phyloP scores from a whole-genome alignment of 2,113 vertebrate genomes.

The Rafetus swinhoei region DNA sequence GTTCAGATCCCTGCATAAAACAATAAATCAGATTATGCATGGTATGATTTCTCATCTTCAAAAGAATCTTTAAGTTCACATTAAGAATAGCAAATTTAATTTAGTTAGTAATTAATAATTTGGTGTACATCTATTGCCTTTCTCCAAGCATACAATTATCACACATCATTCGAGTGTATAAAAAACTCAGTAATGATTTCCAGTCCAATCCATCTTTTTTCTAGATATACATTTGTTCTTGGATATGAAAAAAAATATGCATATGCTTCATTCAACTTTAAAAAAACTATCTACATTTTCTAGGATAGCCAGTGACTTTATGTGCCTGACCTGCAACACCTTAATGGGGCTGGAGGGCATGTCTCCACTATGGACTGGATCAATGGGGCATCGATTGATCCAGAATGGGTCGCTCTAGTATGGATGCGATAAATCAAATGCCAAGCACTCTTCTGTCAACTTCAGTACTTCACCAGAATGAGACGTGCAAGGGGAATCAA shows the following conservation, averaged over 20 bases:
- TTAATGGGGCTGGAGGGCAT: neutral
- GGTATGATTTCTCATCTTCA: neutral
- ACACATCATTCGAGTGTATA: neutral
- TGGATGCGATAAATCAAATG: too few relatives aligned
- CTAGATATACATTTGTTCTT: constrained; percentile 8
- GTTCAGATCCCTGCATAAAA: neutral
- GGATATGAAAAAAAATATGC: neutral
- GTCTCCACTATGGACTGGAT: too few relatives aligned
- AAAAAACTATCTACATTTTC: neutral
- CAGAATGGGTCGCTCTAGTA: too few relatives aligned
- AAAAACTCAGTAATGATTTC: constrained; percentile 2
- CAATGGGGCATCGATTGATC: too few relatives aligned
- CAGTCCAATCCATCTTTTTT: constrained; percentile 34
- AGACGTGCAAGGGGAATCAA: too few relatives aligned
- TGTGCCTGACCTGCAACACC: neutral
- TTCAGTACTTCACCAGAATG: too few relatives aligned
- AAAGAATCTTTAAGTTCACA: neutral
- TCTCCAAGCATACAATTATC: constrained; percentile 3
- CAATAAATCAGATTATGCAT: neutral
- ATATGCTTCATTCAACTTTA: neutral
- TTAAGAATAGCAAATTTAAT: neutral
- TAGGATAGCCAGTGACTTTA: neutral
- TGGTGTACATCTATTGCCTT: neutral
- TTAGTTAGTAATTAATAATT: constrained; percentile 29
- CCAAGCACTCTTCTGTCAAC: too few relatives aligned